These are phyloP conservation scores for Conus canariensis DNA, from an alignment of 2,888 invertebrate genomes.

Conservation along the genomic window DNA sequence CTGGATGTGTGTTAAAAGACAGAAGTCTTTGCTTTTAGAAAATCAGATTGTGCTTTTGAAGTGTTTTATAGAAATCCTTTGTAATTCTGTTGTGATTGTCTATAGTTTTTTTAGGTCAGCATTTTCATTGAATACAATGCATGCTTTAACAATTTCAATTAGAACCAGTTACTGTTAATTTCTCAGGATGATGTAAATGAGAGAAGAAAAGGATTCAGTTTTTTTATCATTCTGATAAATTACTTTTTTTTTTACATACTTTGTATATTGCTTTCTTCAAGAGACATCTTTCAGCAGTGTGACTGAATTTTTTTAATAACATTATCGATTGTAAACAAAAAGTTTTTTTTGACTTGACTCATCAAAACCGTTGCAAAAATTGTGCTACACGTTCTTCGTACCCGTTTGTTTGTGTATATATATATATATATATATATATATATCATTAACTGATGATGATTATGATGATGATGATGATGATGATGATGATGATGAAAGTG, in stretches of 20 bases:
- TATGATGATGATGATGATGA: background rate
- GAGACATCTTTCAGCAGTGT: background rate
- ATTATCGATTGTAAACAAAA: background rate
- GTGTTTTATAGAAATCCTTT: conserved; percentile 5
- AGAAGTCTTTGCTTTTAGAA: background rate
- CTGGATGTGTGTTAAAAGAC: no score
- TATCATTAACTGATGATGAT: no score
- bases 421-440: no score
- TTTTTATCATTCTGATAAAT: background rate
- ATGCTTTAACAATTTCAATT: background rate
- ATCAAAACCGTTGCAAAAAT: no score
- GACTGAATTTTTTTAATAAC: background rate
- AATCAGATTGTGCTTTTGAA: background rate
- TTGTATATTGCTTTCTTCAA: background rate
- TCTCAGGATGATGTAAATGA: background rate
- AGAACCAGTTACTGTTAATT: background rate
- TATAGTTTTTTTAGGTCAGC: no score
- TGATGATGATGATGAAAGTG: background rate
- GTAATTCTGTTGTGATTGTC: background rate
- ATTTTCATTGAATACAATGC: background rate
- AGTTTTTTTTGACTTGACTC: no score
- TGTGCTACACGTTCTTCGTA: no score
- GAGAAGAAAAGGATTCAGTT: background rate
- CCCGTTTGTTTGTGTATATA: no score
- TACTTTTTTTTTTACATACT: background rate